Evolutionary conservation across 2,113 vertebrate genomes (phyloP).

Genomic region (Sphyrna mokarran): DNA sequence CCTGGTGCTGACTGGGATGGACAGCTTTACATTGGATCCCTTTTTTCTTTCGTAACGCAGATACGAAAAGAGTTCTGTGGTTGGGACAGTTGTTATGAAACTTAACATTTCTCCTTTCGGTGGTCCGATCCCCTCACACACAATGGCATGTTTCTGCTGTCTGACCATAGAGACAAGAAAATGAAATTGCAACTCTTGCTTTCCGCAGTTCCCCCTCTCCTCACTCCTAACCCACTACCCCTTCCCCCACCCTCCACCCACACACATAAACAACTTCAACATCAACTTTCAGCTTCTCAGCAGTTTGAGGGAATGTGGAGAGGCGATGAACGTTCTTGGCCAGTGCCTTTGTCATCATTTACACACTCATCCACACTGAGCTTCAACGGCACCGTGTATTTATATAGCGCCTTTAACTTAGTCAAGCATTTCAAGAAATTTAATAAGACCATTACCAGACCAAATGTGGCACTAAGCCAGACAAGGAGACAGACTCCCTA

Average conservation of each 20-base stretch:
- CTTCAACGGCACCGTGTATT: too few species aligned
- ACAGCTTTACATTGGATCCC: background rate
- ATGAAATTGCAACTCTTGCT: background rate
- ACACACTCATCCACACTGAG: background rate
- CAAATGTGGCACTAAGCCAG: background rate
- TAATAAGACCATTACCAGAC: background rate
- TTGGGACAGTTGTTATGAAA: background rate
- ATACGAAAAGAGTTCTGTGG: background rate
- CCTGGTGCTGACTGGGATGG: background rate
- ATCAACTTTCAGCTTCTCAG: background rate
- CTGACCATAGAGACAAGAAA: background rate
- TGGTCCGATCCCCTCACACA: background rate
- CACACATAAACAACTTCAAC: background rate
- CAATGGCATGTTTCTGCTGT: background rate
- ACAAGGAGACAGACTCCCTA: too few species aligned
- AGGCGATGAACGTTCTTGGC: background rate
- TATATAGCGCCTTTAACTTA: background rate
- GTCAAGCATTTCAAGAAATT: background rate
- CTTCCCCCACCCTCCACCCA: too few species aligned
- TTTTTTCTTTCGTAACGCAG: background rate
- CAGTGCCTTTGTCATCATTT: background rate
- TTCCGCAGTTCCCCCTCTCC: background rate
- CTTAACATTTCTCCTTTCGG: background rate
- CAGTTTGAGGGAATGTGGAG: background rate
- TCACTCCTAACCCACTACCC: background rate